Evolutionary conservation across 35 echinoderm and acorn worm species (phyloP).

Genomic region (Ophioderma brevispina): DNA sequence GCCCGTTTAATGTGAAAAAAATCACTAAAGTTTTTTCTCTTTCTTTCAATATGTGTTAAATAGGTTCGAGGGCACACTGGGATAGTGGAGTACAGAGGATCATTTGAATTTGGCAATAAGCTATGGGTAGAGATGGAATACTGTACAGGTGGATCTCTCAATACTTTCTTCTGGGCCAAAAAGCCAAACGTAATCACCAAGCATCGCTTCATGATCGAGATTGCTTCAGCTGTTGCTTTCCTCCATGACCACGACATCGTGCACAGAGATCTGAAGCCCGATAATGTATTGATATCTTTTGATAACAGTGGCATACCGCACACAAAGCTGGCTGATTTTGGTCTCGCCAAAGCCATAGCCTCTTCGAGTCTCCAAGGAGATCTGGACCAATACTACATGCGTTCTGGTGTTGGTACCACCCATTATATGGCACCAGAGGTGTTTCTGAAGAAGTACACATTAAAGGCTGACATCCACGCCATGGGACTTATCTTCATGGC

Average conservation of each 20-base stretch:
- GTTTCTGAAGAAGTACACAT: not conserved
- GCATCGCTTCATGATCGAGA: not conserved
- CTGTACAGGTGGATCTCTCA: not conserved
- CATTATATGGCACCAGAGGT: not conserved
- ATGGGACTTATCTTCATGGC: not conserved
- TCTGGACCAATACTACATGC: constrained; percentile 3
- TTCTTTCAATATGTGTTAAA: too few relatives aligned
- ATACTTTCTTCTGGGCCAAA: not conserved
- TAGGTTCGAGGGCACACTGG: not conserved
- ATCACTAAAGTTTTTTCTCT: too few relatives aligned
- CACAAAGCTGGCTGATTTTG: not conserved
- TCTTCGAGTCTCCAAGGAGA: not conserved
- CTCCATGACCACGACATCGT: not conserved
- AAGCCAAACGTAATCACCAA: not conserved
- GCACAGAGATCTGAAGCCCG: not conserved
- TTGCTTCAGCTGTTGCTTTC: not conserved
- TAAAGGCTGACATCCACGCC: not conserved
- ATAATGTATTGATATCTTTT: not conserved
- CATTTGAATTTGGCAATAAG: not conserved
- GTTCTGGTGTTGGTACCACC: not conserved
- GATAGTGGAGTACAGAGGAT: not conserved
- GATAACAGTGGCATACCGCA: not conserved
- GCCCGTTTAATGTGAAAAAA: too few relatives aligned
- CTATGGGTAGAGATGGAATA: not conserved
- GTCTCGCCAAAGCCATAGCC: not conserved